These are phyloP conservation scores for Cnemophilus loriae DNA, from an alignment of 2,113 vertebrate genomes.

Conservation along the genomic window DNA sequence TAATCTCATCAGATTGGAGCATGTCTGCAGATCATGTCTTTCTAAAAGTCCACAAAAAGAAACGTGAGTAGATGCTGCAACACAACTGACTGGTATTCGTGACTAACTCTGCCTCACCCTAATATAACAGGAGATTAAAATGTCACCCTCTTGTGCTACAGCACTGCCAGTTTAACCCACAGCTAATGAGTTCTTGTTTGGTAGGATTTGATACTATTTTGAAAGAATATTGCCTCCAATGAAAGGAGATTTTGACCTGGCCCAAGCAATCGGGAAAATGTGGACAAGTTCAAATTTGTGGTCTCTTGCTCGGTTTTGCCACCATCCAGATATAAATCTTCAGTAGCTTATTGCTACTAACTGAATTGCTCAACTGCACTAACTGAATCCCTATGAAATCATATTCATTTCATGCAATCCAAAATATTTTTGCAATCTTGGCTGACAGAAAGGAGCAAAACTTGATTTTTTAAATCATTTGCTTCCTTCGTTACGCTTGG, in stretches of 20 bases:
- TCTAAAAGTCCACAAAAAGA: background rate
- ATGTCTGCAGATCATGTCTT: background rate
- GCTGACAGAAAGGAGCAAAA: background rate
- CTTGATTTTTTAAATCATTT: background rate
- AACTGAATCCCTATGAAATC: background rate
- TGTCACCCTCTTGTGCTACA: background rate
- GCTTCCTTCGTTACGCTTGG: background rate
- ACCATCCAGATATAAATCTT: background rate
- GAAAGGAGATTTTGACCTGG: background rate
- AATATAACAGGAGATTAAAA: background rate
- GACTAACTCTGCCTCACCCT: background rate
- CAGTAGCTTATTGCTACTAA: background rate
- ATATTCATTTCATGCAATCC: background rate
- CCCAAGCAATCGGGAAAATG: background rate
- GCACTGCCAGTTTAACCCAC: background rate
- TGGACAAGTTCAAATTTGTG: background rate
- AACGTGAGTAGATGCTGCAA: background rate
- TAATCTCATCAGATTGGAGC: background rate
- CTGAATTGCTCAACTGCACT: background rate
- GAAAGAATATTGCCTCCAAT: background rate
- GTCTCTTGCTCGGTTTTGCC: accelerated
- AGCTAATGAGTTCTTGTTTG: background rate
- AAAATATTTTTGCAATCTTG: background rate
- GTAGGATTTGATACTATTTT: background rate
- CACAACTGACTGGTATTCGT: background rate